Percentiles rank a stretch among this genome's conserved stretches.
phyloP scores from a whole-genome alignment of 1,140 invertebrate genomes.

The Lordiphosa collinella region DNA sequence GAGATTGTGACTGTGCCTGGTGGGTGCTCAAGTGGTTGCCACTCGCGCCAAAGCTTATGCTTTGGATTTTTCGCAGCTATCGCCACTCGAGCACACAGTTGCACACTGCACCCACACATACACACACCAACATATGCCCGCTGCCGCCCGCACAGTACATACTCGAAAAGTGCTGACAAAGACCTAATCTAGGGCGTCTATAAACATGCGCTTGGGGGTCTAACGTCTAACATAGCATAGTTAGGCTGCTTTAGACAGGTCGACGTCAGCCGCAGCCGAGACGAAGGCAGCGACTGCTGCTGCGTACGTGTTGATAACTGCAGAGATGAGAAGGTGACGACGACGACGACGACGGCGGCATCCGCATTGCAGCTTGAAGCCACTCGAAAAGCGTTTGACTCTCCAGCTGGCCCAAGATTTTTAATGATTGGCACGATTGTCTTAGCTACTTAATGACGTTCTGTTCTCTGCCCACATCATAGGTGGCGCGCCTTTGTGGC shows the following conservation, averaged over 20 bases:
- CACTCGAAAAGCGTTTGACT: constrained; percentile 56
- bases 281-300: constrained; percentile 13
- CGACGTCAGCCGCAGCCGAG: constrained; percentile 26
- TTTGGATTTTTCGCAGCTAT: constrained; percentile 69
- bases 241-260: constrained; percentile 67
- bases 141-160: constrained; percentile 36
- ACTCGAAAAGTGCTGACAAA: constrained; percentile 76
- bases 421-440: constrained; percentile 77
- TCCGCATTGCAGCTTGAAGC: constrained; percentile 56
- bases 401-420: constrained; percentile 51
- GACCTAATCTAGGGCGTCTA: constrained; percentile 76
- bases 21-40: constrained; percentile 31
- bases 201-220: constrained; percentile 59
- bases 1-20: neutral
- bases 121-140: constrained; percentile 10
- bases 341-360: constrained; percentile 15
- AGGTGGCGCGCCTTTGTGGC: constrained; percentile 28
- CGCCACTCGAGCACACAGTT: constrained; percentile 69
- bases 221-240: constrained; percentile 46
- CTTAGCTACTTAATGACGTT: constrained; percentile 74
- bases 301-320: constrained; percentile 29
- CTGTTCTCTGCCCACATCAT: constrained; percentile 9
- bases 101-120: constrained; percentile 18
- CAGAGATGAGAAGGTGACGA: constrained; percentile 53
- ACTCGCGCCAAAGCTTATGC: constrained; percentile 69